phyloP scores from a whole-genome alignment of 2,888 invertebrate genomes.

The Athripsodes cinereus region DNA sequence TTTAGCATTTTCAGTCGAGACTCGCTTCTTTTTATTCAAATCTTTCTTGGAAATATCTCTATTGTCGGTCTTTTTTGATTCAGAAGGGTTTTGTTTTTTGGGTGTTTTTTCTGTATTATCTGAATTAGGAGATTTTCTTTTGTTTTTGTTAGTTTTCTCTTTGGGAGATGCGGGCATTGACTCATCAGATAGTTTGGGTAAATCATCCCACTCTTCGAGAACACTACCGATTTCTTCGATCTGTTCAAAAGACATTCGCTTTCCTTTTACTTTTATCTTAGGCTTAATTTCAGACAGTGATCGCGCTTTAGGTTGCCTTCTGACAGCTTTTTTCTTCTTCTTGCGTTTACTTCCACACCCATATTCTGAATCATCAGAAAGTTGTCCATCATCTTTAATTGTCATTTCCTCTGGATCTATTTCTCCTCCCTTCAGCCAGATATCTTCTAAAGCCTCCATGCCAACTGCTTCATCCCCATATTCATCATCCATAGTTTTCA shows the following conservation, averaged over 20 bases:
- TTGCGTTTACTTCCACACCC: slow-evolving; percentile 4
- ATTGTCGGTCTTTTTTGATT: background rate
- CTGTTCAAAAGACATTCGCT: slow-evolving; percentile 21
- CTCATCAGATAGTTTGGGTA: slow-evolving; percentile 16
- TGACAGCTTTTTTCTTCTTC: slow-evolving; percentile 11
- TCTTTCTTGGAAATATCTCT: background rate
- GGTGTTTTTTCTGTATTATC: slow-evolving; percentile 3
- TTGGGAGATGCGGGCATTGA: slow-evolving; percentile 7
- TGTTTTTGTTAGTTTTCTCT: slow-evolving; percentile 1
- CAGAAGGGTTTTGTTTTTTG: background rate
- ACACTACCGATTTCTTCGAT: slow-evolving; percentile 24
- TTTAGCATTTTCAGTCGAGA: too few species aligned
- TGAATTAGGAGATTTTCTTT: slow-evolving; percentile 8
- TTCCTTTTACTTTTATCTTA: slow-evolving; percentile 12
- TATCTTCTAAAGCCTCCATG: slow-evolving; percentile 68
- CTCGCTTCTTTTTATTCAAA: background rate
- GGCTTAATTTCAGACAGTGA: background rate
- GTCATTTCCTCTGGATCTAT: slow-evolving; percentile 55
- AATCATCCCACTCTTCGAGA: slow-evolving; percentile 21
- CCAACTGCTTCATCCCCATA: slow-evolving; percentile 63
- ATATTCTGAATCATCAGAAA: slow-evolving; percentile 46
- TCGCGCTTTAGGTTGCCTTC: background rate
- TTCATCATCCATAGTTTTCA: slow-evolving; percentile 30
- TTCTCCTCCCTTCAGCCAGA: slow-evolving; percentile 76
- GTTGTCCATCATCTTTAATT: slow-evolving; percentile 45